Conservation (phyloP, 2,888 invertebrate genomes). For the Heliconius erato region DNA sequence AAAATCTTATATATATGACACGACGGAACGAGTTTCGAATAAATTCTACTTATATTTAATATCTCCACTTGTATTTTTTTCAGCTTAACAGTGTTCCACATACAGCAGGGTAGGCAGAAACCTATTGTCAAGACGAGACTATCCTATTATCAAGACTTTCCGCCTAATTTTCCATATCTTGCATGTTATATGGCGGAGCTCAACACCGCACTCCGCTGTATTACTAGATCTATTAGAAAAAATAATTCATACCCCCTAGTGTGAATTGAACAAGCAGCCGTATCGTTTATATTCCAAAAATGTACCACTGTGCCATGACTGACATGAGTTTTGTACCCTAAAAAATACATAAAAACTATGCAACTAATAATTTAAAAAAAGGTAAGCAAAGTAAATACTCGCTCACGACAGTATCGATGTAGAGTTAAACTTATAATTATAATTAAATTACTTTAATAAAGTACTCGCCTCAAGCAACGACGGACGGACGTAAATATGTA, state of each 20-base stretch:
- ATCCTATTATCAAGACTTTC: too few species aligned
- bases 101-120: not conserved
- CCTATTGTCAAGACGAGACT: too few species aligned
- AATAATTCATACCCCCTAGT: too few species aligned
- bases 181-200: not conserved
- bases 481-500: constrained; percentile 71
- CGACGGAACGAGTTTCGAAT: constrained; percentile 2
- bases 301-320: not conserved
- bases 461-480: constrained; percentile 60
- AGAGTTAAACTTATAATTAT: constrained; percentile 52
- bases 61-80: not conserved
- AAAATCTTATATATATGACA: constrained; percentile 8
- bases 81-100: not conserved
- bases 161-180: too few species aligned
- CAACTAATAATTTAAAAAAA: not conserved
- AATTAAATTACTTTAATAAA: constrained; percentile 49
- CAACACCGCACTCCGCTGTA: not conserved
- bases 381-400: constrained; percentile 10
- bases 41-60: not conserved
- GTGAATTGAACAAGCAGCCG: too few species aligned
- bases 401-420: constrained; percentile 41
- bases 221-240: too few species aligned
- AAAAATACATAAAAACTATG: not conserved
- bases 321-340: not conserved
- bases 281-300: too few species aligned